Evolutionary conservation across 1,140 invertebrate genomes (phyloP).

Genomic region (Macrotrachela quadricornifera): DNA sequence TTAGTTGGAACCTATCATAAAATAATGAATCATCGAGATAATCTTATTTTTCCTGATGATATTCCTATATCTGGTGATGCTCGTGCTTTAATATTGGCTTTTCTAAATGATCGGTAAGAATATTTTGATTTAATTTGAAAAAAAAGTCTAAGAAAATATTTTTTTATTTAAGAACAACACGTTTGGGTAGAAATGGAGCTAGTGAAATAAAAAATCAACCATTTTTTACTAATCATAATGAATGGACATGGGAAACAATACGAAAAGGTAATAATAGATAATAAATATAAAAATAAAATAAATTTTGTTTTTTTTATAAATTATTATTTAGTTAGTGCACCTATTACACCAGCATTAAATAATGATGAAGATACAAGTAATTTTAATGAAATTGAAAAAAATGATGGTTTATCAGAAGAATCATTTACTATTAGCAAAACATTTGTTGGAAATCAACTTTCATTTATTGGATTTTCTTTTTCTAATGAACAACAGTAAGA

Average conservation of each 20-base stretch:
- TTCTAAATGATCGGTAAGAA: conserved; percentile 1
- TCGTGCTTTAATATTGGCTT: conserved; percentile 1
- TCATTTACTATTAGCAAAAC: conserved; percentile 79
- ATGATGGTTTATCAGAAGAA: conserved; percentile 51
- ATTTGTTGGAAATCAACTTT: conserved; percentile 90
- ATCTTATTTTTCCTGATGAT: conserved; percentile 76
- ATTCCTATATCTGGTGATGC: conserved; percentile 4
- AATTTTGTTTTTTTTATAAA: not conserved
- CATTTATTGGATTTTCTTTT: conserved; percentile 96
- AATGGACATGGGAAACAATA: conserved; percentile 86
- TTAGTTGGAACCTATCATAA: conserved; percentile 92
- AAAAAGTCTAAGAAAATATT: too few relatives aligned
- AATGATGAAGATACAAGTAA: conserved; percentile 93
- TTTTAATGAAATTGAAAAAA: conserved; percentile 89
- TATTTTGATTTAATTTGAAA: conserved; percentile 2
- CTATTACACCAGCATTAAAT: conserved; percentile 76
- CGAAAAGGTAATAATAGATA: conserved; percentile 35
- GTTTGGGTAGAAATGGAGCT: conserved; percentile 74
- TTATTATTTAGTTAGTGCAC: conserved; percentile 44
- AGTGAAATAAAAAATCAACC: conserved; percentile 80
- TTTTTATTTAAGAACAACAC: conserved; percentile 48
- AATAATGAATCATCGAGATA: conserved; percentile 95
- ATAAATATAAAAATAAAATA: not conserved
- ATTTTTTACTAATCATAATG: conserved; percentile 76
- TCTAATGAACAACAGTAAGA: conserved; percentile 42